Base-by-base conservation (phyloP, 2,113 vertebrate species). In the Neolamprologus sp. region DNA sequence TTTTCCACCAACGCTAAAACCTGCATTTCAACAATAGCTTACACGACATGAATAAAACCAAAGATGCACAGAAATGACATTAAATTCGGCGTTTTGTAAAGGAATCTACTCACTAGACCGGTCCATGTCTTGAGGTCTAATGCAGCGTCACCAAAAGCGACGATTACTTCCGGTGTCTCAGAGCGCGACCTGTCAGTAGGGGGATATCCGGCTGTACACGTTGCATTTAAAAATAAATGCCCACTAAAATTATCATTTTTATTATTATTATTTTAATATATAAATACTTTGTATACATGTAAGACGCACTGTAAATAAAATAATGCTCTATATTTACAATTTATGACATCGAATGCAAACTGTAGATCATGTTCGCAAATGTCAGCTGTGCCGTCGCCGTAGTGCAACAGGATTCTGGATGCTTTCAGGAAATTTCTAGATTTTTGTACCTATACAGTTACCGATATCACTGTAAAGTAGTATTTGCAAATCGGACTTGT, bases 121-220 rank as follows among this genome's bases (percentile, higher is more conserved):
- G 85, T 96, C 95, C 97, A 97, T 97, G 94, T 96, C 95, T 91
- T 57, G 17, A 84, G 87, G 91, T 94, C 95, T 95, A 92, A 94
- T 95, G 96, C 95, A 96, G 94, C 96, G 96, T 96, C 96, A 96
- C 95, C 96, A 92, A 93, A 95, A 88, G 85, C 83, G 49, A 85
- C 71, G 75, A 94, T 16, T 85, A 23, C 92, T 97, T 97, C 96
- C 96, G 95, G 94, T 88, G 85, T 82, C 28, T 85, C 19, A 30
- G 35, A 82, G 68, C 6, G 12, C 8, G 82, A 81, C 7, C 63
- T 26, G 81, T 58, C 85, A 85, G 2, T 14, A 5, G 3, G 26
- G 2, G 80, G 35, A 51, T 21, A 7, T 95, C 95, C 94, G 91
- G 85, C 7, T 65, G 3, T 2, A 10, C 14, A 2, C 8, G 14